Conservation (phyloP, 2,113 vertebrate species). For the Aphyosemion australe region DNA sequence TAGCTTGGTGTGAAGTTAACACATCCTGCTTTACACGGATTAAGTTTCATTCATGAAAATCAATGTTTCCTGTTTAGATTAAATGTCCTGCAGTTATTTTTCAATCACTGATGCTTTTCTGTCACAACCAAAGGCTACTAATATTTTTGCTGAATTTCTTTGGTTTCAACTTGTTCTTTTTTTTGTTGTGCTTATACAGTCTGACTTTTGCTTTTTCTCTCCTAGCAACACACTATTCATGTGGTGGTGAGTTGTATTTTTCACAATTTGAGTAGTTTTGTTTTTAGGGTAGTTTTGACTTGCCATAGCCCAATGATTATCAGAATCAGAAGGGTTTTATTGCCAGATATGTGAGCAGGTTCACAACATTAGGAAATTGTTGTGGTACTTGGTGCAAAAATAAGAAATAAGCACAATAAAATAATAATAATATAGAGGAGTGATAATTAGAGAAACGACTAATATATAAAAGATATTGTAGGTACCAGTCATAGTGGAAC, state of each 20-base stretch:
- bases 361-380: no score
- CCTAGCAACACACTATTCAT: constrained; percentile 99
- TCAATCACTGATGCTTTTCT: constrained; percentile 50
- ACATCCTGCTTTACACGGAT: constrained; percentile 19
- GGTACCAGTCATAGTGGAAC: no score
- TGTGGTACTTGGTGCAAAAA: no score
- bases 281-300: constrained; percentile 41
- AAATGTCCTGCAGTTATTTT: constrained; percentile 41
- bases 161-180: constrained; percentile 74
- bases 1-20: no score
- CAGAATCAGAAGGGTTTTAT: no score
- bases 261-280: constrained; percentile 65
- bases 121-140: constrained; percentile 59
- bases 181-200: constrained; percentile 89
- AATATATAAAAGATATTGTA: no score
- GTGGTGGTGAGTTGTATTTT: constrained; percentile 96
- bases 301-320: constrained; percentile 48
- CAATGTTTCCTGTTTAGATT: neutral
- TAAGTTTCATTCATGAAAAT: constrained; percentile 10
- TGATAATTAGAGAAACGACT: no score
- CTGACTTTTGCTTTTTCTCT: constrained; percentile 87
- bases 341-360: no score
- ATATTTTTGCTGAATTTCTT: constrained; percentile 66
- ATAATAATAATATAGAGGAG: no score
- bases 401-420: no score